These are phyloP conservation scores for Pseudorasbora parva DNA, from an alignment of 2,113 vertebrate genomes.

Conservation along the genomic window DNA sequence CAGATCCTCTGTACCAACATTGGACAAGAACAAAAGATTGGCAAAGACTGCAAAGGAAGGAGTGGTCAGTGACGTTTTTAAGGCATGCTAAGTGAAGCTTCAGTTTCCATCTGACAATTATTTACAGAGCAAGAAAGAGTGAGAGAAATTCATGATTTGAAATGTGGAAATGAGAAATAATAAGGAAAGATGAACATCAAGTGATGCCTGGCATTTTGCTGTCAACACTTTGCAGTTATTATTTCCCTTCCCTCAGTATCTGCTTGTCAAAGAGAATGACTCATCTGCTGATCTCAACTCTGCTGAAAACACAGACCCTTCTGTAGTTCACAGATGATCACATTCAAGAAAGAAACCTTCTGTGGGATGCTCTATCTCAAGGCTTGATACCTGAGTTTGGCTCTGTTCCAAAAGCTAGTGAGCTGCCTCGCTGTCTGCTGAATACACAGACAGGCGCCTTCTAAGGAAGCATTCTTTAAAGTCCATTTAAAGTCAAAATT, in stretches of 20 bases:
- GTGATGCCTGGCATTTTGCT: slow-evolving; percentile 31
- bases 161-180: slow-evolving; percentile 24
- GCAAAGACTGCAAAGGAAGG: not conserved
- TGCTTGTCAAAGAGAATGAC: slow-evolving; percentile 37
- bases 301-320: not conserved
- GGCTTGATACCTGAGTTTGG: not conserved
- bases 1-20: not conserved
- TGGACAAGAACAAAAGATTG: not conserved
- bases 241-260: slow-evolving; percentile 23
- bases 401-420: slow-evolving; percentile 2
- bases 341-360: not conserved
- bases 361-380: slow-evolving; percentile 11
- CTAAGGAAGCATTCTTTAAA: too few relatives aligned
- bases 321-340: not conserved
- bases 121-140: not conserved
- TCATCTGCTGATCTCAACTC: slow-evolving; percentile 29
- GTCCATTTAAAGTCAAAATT: too few relatives aligned
- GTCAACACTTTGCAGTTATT: slow-evolving; percentile 20
- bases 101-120: not conserved
- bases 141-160: slow-evolving; percentile 1
- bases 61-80: not conserved
- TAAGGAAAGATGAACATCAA: slow-evolving; percentile 19
- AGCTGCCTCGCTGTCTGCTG: not conserved
- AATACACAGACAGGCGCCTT: not conserved
- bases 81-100: not conserved